Percentiles rank a stretch among this genome's conserved stretches.
Evolutionary conservation across 23 tunicate genomes (phyloP).

Genomic region (Phallusia fumigata): DNA sequence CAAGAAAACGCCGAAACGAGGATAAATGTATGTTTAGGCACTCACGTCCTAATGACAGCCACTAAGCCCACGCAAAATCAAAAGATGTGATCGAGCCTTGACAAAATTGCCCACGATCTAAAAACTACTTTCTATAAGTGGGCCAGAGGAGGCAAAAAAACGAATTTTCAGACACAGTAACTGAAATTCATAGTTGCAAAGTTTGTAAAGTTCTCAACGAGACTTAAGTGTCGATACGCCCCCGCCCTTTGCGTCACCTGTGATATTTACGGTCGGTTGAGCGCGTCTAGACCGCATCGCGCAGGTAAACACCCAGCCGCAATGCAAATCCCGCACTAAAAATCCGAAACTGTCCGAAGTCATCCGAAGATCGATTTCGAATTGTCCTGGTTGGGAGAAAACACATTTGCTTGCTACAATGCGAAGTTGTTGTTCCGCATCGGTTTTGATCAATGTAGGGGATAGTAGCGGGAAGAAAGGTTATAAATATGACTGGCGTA

Average conservation of each 20-base stretch:
- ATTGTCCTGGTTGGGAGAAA: background rate
- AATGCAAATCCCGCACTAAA: background rate
- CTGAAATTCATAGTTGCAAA: background rate
- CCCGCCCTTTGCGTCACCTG: background rate
- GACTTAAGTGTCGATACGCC: constrained; percentile 9
- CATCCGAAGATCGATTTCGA: background rate
- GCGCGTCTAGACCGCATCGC: background rate
- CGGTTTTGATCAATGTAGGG: constrained; percentile 2
- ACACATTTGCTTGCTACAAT: background rate
- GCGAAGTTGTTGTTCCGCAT: background rate
- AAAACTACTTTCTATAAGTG: background rate
- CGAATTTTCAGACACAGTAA: background rate
- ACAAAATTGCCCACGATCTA: no score
- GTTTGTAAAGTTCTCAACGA: background rate
- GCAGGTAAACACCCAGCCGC: background rate
- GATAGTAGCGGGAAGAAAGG: background rate
- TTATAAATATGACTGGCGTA: constrained; percentile 1
- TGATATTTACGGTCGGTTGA: background rate
- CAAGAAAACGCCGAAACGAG: no score
- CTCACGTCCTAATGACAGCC: no score
- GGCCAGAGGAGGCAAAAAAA: background rate
- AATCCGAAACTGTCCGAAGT: background rate
- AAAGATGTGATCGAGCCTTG: no score
- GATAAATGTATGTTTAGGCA: no score
- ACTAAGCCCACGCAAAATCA: no score